Percentiles rank a stretch among this genome's conserved stretches.
Evolutionary conservation across 2,888 invertebrate genomes (phyloP).

Genomic region (Sympetrum striolatum): DNA sequence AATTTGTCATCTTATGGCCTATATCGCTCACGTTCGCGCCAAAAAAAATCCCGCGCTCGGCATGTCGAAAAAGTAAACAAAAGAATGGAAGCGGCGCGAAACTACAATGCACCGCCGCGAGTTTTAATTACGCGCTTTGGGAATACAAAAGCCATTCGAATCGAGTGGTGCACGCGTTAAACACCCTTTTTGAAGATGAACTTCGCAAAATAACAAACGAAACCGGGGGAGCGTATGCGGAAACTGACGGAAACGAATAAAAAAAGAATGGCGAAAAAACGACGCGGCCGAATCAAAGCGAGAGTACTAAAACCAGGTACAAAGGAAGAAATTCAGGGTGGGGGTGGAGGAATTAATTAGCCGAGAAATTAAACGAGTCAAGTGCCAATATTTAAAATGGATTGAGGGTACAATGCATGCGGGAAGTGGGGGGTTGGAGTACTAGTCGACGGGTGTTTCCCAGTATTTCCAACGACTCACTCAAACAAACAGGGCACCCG

Average conservation of each 20-base stretch:
- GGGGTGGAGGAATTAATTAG: constrained; percentile 3
- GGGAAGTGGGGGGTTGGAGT: not conserved
- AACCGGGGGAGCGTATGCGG: not conserved
- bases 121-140: not conserved
- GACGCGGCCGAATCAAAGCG: not conserved
- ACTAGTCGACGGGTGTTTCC: not conserved
- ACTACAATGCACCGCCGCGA: not conserved
- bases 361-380: constrained; percentile 31
- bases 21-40: not conserved
- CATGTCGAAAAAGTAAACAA: not conserved
- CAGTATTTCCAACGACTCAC: not conserved
- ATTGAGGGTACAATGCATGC: not conserved
- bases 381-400: constrained; percentile 17
- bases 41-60: not conserved
- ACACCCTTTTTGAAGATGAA: not conserved
- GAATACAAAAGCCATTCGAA: not conserved
- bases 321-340: not conserved
- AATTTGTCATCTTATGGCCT: not conserved
- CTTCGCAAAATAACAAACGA: not conserved
- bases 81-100: not conserved
- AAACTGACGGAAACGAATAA: not conserved
- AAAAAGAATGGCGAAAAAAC: not conserved
- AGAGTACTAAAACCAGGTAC: not conserved
- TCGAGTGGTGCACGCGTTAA: not conserved
- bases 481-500: not conserved